phyloP scores from a whole-genome alignment of 2,113 vertebrate species.

The Phyllostomus hastatus region DNA sequence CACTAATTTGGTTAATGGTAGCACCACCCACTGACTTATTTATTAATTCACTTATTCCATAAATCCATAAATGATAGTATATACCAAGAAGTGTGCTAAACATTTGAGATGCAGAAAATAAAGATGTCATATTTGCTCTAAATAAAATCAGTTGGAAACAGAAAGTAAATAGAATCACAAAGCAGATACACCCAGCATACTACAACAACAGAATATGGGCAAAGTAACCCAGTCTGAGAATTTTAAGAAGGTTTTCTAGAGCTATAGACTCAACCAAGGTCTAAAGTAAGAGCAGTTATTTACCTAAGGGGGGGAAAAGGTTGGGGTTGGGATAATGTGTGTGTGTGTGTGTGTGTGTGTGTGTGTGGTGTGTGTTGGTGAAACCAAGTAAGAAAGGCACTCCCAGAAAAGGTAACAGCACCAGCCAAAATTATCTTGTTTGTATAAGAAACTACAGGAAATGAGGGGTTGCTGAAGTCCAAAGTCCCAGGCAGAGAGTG shows the following conservation, averaged over 20 bases:
- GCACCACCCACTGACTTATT: background rate
- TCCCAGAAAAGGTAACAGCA: background rate
- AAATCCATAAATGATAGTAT: background rate
- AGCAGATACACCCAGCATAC: background rate
- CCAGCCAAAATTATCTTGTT: background rate
- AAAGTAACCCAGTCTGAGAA: background rate
- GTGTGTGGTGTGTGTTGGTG: no score
- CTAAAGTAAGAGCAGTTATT: background rate
- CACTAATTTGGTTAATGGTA: background rate
- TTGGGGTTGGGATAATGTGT: no score
- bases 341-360: rapidly evolving
- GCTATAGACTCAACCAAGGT: background rate
- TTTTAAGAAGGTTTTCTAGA: background rate
- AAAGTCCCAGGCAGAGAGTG: background rate
- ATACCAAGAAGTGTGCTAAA: background rate
- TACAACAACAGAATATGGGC: background rate
- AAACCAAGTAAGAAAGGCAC: background rate
- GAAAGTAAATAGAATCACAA: background rate
- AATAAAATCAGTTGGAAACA: background rate
- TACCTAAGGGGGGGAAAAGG: background rate
- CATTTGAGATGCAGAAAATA: background rate
- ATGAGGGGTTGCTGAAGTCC: background rate
- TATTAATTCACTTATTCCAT: background rate
- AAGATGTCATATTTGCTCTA: background rate
- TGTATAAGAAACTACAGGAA: background rate